phyloP scores from a whole-genome alignment of 2,888 invertebrate species.

The Tuta absoluta region DNA sequence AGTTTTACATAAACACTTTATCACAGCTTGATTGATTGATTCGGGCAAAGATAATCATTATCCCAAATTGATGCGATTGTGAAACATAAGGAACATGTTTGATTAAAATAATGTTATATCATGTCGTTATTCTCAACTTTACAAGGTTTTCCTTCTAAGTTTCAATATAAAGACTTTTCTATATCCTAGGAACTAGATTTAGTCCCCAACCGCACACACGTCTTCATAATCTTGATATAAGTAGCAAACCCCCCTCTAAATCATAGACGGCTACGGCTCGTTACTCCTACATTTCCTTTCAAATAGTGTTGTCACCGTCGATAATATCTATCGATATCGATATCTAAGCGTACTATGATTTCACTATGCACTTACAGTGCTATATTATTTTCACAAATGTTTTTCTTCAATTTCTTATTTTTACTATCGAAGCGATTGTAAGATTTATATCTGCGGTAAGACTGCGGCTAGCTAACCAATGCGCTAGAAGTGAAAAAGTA shows the following conservation, averaged over 20 bases:
- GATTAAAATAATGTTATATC: background rate
- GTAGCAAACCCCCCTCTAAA: conserved; percentile 36
- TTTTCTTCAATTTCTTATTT: no score
- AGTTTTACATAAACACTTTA: no score
- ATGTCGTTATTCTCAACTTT: background rate
- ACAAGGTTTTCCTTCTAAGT: background rate
- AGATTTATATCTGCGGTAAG: no score
- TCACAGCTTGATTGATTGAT: no score
- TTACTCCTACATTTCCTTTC: conserved; percentile 45
- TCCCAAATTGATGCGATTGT: no score
- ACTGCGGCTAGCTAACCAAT: no score
- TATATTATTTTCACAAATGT: no score
- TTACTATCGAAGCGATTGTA: no score
- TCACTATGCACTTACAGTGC: background rate
- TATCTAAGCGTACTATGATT: background rate
- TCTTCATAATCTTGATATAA: conserved; percentile 23
- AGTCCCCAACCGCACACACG: background rate
- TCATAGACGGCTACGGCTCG: conserved; percentile 42
- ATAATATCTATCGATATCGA: background rate
- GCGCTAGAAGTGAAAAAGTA: no score
- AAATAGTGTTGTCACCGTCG: background rate
- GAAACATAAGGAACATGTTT: background rate
- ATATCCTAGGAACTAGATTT: conserved; percentile 5
- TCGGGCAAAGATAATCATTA: no score
- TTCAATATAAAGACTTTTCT: background rate